These are phyloP conservation scores for Melipona beecheii DNA, from an alignment of 2,888 invertebrate species.

Conservation along the genomic window DNA sequence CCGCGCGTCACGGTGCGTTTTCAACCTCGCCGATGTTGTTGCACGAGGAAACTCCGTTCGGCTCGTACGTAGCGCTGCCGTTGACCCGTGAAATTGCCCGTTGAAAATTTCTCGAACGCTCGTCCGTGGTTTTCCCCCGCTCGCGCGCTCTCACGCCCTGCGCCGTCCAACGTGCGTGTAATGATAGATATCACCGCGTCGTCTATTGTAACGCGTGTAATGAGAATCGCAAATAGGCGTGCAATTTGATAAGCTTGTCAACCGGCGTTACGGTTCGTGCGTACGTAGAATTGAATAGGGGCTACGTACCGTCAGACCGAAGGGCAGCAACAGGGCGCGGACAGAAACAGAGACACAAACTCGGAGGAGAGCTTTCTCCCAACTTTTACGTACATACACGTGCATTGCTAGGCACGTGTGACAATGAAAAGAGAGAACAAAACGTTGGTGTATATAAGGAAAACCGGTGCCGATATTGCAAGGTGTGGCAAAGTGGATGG, in stretches of 20 bases:
- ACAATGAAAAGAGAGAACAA: background rate
- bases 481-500: background rate
- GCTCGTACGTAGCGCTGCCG: background rate
- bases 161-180: constrained; percentile 43
- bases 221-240: constrained; percentile 77
- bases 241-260: constrained; percentile 80
- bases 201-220: constrained; percentile 78
- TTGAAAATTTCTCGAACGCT: constrained; percentile 44
- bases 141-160: constrained; percentile 16
- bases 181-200: constrained; percentile 74
- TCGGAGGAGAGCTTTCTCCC: background rate
- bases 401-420: background rate
- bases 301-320: constrained; percentile 75
- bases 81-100: constrained; percentile 41
- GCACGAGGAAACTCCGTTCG: background rate
- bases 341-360: background rate
- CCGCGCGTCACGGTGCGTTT: background rate
- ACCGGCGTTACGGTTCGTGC: constrained; percentile 77
- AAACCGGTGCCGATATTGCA: background rate
- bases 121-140: constrained; percentile 8
- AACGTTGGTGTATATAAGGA: background rate
- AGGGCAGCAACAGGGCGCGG: constrained; percentile 49
- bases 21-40: background rate
- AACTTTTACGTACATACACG: no score
- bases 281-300: constrained; percentile 73